Evolutionary conservation across 2,797 vertebrate species (phyloP).

Genomic region (Agapornis canus): DNA sequence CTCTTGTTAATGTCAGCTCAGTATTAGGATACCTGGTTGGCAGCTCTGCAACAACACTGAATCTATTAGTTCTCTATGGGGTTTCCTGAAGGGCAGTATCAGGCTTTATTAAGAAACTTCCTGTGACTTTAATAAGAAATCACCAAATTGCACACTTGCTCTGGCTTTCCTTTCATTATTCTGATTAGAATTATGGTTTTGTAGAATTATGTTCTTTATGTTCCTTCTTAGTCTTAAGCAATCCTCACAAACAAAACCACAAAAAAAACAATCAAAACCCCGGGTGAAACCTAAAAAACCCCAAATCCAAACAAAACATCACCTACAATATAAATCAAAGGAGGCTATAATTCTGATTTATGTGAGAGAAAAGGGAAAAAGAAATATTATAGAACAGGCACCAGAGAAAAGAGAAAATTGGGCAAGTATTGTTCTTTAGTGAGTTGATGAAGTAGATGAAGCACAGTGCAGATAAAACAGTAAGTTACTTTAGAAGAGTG

Average conservation of each 20-base stretch:
- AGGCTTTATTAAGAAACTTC: not conserved
- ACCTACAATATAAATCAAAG: not conserved
- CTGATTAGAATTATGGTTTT: not conserved
- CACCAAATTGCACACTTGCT: not conserved
- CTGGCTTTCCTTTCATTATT: not conserved
- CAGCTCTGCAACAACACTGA: not conserved
- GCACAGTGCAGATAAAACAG: not conserved
- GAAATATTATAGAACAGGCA: not conserved
- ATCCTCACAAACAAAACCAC: not conserved
- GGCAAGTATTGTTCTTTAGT: not conserved
- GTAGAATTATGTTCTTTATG: not conserved
- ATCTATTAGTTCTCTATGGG: not conserved
- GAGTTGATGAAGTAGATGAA: not conserved
- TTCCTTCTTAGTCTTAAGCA: not conserved
- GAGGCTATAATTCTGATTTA: not conserved
- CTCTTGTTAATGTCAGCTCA: not conserved
- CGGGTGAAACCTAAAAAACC: not conserved
- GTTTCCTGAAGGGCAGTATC: not conserved
- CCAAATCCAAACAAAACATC: not conserved
- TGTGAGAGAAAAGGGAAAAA: not conserved
- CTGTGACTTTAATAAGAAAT: not conserved
- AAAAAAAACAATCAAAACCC: not conserved
- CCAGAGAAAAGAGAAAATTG: not conserved
- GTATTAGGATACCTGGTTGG: not conserved
- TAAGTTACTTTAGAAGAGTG: not conserved